Percentiles rank a stretch among this genome's conserved stretches.
Conservation (phyloP, 2,797 vertebrate genomes). For the Momotus momota region DNA sequence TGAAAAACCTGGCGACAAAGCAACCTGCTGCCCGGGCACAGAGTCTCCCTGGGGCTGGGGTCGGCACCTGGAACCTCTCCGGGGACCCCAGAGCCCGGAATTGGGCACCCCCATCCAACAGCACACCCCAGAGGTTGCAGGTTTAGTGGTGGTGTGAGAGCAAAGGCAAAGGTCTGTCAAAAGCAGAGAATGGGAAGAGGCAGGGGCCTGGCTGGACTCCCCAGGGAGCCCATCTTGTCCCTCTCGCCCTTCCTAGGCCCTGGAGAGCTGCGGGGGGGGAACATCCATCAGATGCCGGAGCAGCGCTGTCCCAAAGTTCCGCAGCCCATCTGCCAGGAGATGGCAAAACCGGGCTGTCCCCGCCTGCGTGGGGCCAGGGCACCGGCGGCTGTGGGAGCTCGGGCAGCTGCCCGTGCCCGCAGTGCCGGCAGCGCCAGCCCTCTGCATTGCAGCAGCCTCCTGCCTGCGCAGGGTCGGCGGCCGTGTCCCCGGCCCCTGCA, state of each 20-base stretch:
- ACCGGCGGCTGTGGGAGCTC: not conserved
- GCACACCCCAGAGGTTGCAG: accelerated
- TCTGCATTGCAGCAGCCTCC: conserved; percentile 63
- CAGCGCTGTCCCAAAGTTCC: not conserved
- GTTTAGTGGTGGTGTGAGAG: not conserved
- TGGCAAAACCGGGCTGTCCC: not conserved
- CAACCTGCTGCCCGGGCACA: accelerated
- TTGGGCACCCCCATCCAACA: not conserved
- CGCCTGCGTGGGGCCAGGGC: not conserved
- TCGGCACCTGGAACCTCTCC: not conserved
- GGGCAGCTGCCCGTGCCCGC: not conserved
- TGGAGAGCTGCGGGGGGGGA: no score
- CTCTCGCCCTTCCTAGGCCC: not conserved
- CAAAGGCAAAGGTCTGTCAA: not conserved
- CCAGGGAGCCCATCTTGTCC: not conserved
- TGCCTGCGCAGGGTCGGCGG: not conserved
- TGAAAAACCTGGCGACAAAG: not conserved
- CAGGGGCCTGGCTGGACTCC: not conserved
- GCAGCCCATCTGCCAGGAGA: not conserved
- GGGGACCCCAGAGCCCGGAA: not conserved
- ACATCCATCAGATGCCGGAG: not conserved
- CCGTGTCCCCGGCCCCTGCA: accelerated
- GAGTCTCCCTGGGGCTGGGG: accelerated
- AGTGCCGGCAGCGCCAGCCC: not conserved
- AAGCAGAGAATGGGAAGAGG: not conserved